phyloP scores from a whole-genome alignment of 1,140 invertebrate species.

The Globodera rostochiensis region DNA sequence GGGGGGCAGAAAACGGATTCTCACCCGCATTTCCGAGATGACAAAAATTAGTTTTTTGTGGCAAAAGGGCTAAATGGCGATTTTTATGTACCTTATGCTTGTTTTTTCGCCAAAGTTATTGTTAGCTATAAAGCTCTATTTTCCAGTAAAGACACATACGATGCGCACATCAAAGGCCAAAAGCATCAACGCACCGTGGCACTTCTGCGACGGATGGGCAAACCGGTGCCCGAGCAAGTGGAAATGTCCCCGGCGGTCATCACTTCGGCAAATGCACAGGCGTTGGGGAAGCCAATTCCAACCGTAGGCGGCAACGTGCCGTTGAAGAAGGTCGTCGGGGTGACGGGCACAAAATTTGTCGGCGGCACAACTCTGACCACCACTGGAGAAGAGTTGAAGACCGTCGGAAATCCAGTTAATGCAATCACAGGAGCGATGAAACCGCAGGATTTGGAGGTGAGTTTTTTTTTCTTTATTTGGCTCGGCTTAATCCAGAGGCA shows the following conservation, averaged over 20 bases:
- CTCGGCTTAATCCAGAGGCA: background rate
- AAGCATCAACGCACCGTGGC: constrained; percentile 74
- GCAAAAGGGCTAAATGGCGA: too few relatives aligned
- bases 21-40: too few relatives aligned
- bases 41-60: too few relatives aligned
- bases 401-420: background rate
- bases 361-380: constrained; percentile 67
- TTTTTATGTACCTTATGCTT: too few relatives aligned
- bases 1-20: too few relatives aligned
- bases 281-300: constrained; percentile 30
- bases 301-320: constrained; percentile 31
- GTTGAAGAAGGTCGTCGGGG: constrained; percentile 72
- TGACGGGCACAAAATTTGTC: constrained; percentile 87
- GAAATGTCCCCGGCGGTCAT: constrained; percentile 3
- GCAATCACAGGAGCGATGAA: constrained; percentile 24
- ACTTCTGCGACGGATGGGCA: constrained; percentile 86
- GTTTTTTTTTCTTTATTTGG: background rate
- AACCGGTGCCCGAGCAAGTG: constrained; percentile 82
- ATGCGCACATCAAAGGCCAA: constrained; percentile 91
- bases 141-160: constrained; percentile 82
- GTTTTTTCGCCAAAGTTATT: too few relatives aligned
- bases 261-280: constrained; percentile 18
- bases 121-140: too few relatives aligned
- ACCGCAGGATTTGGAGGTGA: constrained; percentile 24
- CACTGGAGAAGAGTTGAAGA: constrained; percentile 39